Conservation (phyloP, 2,797 vertebrate species). For the Notoglanidium macrostoma region DNA sequence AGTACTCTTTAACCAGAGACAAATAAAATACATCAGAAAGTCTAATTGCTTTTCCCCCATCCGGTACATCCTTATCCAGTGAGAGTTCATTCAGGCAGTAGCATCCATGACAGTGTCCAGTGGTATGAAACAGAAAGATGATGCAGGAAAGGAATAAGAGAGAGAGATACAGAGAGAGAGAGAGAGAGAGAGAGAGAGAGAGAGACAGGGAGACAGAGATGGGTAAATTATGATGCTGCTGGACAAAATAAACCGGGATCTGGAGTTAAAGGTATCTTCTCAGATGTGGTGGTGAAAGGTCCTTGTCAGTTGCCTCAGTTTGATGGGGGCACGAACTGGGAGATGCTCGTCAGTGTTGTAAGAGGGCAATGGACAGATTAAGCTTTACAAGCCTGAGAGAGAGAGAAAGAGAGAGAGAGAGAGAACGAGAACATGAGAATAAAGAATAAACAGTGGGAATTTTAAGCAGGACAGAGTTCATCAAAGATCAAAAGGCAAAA, state of each 20-base stretch:
- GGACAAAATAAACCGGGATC: constrained; percentile 48
- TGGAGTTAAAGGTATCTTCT: constrained; percentile 45
- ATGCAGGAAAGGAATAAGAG: constrained; percentile 22
- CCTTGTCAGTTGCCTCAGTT: constrained; percentile 67
- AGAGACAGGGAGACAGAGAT: neutral
- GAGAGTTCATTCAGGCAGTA: constrained; percentile 53
- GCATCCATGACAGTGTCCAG: constrained; percentile 44
- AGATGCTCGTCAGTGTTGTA: constrained; percentile 73
- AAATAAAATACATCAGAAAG: constrained; percentile 73
- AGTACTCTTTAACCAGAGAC: constrained; percentile 68
- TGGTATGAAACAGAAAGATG: constrained; percentile 35
- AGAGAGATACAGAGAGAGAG: neutral
- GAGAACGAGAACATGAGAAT: constrained; percentile 22
- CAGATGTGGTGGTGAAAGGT: constrained; percentile 13
- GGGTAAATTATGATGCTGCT: neutral
- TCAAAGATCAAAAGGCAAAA: constrained; percentile 13
- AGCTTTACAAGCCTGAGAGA: constrained; percentile 76
- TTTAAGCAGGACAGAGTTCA: constrained; percentile 10
- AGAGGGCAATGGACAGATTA: constrained; percentile 69
- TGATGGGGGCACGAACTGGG: constrained; percentile 66
- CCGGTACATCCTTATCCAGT: constrained; percentile 62
- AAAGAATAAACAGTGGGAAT: neutral
- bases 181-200: constrained; percentile 1
- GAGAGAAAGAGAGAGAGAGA: constrained; percentile 31
- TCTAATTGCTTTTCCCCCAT: constrained; percentile 62